These are phyloP conservation scores for Emydura subglobosa DNA, from an alignment of 2,113 vertebrate genomes.

Conservation along the genomic window DNA sequence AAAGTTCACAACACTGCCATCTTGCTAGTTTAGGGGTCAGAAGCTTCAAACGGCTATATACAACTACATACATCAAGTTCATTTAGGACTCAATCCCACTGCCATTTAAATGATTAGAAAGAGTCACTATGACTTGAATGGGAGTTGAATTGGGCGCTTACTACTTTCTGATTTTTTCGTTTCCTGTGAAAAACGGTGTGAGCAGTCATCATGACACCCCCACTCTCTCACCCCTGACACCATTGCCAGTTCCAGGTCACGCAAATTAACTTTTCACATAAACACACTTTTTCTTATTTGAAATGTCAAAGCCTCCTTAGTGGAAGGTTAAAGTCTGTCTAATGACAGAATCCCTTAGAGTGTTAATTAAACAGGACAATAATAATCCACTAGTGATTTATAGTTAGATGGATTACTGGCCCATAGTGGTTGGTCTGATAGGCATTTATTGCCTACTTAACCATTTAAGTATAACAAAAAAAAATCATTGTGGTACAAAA, in stretches of 20 bases:
- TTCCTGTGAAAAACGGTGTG: not conserved
- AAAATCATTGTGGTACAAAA: conserved; percentile 77
- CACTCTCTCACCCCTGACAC: not conserved
- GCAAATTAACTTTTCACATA: conserved; percentile 37
- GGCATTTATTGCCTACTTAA: conserved; percentile 81
- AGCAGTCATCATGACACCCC: conserved; percentile 6
- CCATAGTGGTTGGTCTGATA: conserved; percentile 72
- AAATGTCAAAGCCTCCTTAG: conserved; percentile 59
- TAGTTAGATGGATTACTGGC: conserved; percentile 68
- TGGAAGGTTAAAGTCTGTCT: conserved; percentile 62
- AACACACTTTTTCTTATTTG: conserved; percentile 50
- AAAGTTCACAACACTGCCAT: rapidly evolving
- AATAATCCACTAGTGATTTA: conserved; percentile 75
- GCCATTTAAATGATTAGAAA: not conserved
- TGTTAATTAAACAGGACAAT: conserved; percentile 74
- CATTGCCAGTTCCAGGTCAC: conserved; percentile 23
- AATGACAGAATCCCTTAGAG: conserved; percentile 55
- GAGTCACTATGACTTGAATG: not conserved
- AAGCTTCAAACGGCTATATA: not conserved
- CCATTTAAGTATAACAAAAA: conserved; percentile 74
- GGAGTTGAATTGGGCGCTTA: not conserved
- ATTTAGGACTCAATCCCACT: not conserved
- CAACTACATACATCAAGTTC: not conserved
- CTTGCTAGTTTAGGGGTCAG: not conserved
- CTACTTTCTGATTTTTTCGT: not conserved